Evolutionary conservation across 2,113 vertebrate species (phyloP), one percentile per base, ranked within the genome.

Genomic region (Coregonus clupeaformis): DNA sequence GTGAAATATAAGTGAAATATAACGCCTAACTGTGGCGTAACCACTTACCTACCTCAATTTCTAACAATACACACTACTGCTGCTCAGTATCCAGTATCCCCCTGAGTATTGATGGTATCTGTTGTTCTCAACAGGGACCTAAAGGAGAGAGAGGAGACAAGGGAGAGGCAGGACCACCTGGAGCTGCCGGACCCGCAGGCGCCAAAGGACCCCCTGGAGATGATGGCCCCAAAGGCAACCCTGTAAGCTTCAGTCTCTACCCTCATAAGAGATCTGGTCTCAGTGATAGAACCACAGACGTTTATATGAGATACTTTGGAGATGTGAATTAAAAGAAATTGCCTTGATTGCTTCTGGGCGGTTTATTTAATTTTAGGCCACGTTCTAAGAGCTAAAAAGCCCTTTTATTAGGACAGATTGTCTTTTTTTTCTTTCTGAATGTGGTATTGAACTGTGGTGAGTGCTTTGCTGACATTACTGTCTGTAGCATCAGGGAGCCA

Each of bases 111-210:
- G 64, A 20, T 16, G 6, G 27, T 66, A 12, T 70, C 22, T 70
- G 22, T 42, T 25, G 11, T 57, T 49, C 47, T 25, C 68, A 57
- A 2, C 81, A 99, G 98, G 98, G 98, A 66, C 90, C 90, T 12
- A 96, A 95, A 95, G 98, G 98, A 85, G 97, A 99, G 81, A 89
- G 92, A 22, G 98, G 98, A 77, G 97, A 99, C 85, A 99, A 99
- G 86, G 98, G 98, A 80, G 98, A 99, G 85, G 92, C 97, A n/a
- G 98, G 98, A 20, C 96, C 97, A 1, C 95, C 98, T 0, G 98
- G 98, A 80, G 95, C 97, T 83, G 97, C 98, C 3, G 98, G 98
- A 78, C 97, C 97, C 1, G 87, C 97, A 0, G 97, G 98, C 76
- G 92, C 81, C 66, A 95, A 97, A 74, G 98, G 97, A 82, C 96